A percentile compares a stretch with the other conserved stretches of the same genome.
phyloP scores from a whole-genome alignment of 2,113 vertebrate genomes.

The Nothobranchius furzeri region DNA sequence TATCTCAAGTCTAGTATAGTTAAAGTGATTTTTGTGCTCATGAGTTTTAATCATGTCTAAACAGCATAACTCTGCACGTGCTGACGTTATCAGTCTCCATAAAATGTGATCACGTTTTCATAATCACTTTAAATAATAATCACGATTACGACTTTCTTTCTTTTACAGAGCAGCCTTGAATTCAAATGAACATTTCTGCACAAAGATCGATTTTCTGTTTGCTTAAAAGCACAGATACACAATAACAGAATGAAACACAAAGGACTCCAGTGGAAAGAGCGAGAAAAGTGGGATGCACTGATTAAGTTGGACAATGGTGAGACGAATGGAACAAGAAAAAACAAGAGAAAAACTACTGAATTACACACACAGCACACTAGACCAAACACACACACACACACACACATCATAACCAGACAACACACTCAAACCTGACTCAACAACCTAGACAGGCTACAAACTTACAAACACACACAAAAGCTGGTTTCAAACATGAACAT shows the following conservation, averaged over 20 bases:
- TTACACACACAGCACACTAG: too few relatives aligned
- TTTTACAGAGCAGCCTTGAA: too few relatives aligned
- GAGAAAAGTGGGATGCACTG: background rate
- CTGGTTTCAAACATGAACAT: background rate
- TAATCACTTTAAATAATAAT: too few relatives aligned
- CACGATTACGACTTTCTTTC: too few relatives aligned
- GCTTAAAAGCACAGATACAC: background rate
- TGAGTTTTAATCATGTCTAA: too few relatives aligned
- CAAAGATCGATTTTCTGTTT: background rate
- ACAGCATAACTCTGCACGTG: too few relatives aligned
- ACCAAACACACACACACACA: background rate
- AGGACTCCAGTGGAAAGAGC: background rate
- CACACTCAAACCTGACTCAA: background rate
- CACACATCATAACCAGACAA: background rate
- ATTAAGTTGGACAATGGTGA: background rate
- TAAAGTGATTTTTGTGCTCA: too few relatives aligned
- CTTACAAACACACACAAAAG: background rate
- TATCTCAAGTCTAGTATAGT: too few relatives aligned
- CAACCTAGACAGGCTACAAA: background rate
- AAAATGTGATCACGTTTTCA: too few relatives aligned
- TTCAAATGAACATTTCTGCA: background rate
- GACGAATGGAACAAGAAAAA: background rate
- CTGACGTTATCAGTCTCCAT: too few relatives aligned
- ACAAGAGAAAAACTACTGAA: too few relatives aligned
- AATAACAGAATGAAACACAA: background rate